Evolutionary conservation across 2,888 invertebrate genomes (phyloP).

Genomic region (Melanostoma mellinum): DNA sequence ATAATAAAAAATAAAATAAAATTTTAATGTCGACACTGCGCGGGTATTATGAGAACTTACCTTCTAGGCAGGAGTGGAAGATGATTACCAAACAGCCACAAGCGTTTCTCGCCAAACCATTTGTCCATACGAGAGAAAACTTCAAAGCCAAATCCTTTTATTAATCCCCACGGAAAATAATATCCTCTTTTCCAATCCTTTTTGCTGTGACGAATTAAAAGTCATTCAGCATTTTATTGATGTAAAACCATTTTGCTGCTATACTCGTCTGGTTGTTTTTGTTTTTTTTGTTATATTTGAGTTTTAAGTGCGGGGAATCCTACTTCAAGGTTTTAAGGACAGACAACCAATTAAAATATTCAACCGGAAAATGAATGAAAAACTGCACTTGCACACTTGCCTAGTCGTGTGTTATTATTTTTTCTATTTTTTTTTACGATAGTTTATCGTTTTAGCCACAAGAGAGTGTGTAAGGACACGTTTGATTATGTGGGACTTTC

Average conservation of each 20-base stretch:
- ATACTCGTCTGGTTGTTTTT: not conserved
- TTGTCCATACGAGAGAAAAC: constrained; percentile 88
- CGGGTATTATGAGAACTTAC: constrained; percentile 82
- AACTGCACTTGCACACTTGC: constrained; percentile 26
- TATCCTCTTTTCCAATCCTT: constrained; percentile 8
- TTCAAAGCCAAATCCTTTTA: constrained; percentile 23
- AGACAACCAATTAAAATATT: constrained; percentile 47
- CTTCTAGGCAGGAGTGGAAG: constrained; percentile 92
- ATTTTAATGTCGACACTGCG: too few relatives aligned
- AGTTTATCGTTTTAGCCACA: constrained; percentile 13
- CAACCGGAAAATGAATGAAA: constrained; percentile 40
- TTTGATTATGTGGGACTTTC: constrained; percentile 36
- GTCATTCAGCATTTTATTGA: not conserved
- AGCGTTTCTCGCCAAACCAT: constrained; percentile 95
- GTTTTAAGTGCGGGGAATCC: not conserved
- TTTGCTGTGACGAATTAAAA: not conserved
- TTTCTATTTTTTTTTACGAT: constrained; percentile 8
- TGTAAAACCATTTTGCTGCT: constrained; percentile 11
- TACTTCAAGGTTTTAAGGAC: constrained; percentile 9
- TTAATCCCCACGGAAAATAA: not conserved
- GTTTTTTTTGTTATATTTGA: not conserved
- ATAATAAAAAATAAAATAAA: too few relatives aligned
- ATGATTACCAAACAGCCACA: constrained; percentile 95
- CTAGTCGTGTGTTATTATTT: not conserved
- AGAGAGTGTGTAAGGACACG: constrained; percentile 27